Evolutionary conservation across 2,888 invertebrate species (phyloP).

Genomic region (Andrena bucephala): DNA sequence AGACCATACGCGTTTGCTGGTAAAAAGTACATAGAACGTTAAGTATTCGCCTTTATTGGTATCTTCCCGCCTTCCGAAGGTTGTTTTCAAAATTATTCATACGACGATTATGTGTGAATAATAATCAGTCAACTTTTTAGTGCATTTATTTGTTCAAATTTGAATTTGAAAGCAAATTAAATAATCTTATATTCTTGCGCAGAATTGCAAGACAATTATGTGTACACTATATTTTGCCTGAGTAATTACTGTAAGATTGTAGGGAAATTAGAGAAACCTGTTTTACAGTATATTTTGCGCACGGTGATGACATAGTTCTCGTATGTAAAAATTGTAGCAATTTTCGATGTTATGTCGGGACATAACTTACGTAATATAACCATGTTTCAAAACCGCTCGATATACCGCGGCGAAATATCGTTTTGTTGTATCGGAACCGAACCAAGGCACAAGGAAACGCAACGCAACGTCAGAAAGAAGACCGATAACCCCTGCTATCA

Average conservation of each 20-base stretch:
- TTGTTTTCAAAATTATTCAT: slow-evolving; percentile 48
- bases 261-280: too few relatives aligned
- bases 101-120: slow-evolving; percentile 10
- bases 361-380: neutral
- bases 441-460: slow-evolving; percentile 37
- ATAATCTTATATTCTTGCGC: neutral
- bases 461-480: slow-evolving; percentile 47
- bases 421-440: slow-evolving; percentile 22
- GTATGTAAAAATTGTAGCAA: too few relatives aligned
- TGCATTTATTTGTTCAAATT: too few relatives aligned
- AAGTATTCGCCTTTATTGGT: slow-evolving; percentile 36
- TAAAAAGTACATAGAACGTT: neutral
- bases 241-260: too few relatives aligned
- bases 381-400: slow-evolving; percentile 1
- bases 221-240: too few relatives aligned
- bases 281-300: too few relatives aligned
- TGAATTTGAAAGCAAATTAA: too few relatives aligned
- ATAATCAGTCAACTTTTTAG: neutral
- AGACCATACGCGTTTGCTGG: neutral
- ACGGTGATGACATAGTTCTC: too few relatives aligned
- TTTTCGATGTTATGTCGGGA: too few relatives aligned
- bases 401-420: slow-evolving; percentile 6
- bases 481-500: slow-evolving; percentile 77
- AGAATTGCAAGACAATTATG: neutral
- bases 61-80: neutral